Percentiles rank a stretch among this genome's conserved stretches.
phyloP scores from a whole-genome alignment of 2,888 invertebrate species.

The Chrysina gloriosa region DNA sequence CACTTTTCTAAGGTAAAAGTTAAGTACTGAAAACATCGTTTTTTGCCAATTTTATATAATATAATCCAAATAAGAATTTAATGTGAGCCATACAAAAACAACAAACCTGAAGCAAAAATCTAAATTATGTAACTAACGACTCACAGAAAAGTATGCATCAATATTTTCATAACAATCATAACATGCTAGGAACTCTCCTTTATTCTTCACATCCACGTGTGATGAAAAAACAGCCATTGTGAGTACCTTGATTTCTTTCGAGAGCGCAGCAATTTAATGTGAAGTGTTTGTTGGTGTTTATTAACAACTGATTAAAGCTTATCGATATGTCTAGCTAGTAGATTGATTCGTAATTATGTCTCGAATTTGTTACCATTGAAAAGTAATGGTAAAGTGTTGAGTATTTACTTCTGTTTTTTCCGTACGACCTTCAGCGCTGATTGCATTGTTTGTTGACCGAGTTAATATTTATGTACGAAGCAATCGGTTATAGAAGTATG shows the following conservation, averaged over 20 bases:
- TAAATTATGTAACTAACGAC: no score
- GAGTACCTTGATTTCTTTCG: not conserved
- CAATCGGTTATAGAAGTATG: slow-evolving; percentile 3
- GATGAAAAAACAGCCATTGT: not conserved
- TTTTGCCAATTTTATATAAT: no score
- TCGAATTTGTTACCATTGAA: slow-evolving; percentile 1
- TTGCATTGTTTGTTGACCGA: not conserved
- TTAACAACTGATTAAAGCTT: slow-evolving; percentile 14
- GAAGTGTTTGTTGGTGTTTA: not conserved
- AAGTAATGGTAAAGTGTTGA: slow-evolving; percentile 2
- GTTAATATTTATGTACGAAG: slow-evolving; percentile 2
- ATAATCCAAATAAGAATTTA: no score
- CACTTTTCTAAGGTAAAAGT: no score
- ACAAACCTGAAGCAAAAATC: no score
- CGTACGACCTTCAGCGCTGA: slow-evolving; percentile 14
- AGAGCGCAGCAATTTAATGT: not conserved
- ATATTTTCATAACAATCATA: no score
- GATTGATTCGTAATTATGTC: slow-evolving; percentile 16
- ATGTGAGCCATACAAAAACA: no score
- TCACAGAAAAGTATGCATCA: no score
- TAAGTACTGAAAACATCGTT: no score
- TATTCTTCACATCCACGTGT: not conserved
- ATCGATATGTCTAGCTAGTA: slow-evolving; percentile 1
- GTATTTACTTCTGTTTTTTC: not conserved
- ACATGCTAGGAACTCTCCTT: no score